phyloP scores from a whole-genome alignment of 2,888 invertebrate species.

The Neocrepidodera transversa region DNA sequence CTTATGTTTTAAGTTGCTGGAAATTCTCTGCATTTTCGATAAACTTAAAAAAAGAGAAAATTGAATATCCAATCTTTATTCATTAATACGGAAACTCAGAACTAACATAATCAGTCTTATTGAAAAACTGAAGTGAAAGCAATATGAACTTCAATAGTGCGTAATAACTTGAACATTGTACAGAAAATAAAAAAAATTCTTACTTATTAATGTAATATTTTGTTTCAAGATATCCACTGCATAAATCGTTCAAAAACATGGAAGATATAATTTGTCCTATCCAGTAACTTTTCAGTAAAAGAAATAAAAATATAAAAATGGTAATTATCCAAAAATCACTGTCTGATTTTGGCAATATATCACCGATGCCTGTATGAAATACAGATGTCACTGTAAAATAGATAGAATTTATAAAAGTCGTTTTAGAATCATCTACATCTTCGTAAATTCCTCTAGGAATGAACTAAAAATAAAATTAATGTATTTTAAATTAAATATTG shows the following conservation, averaged over 20 bases:
- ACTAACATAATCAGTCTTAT: too few species aligned
- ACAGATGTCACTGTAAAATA: constrained; percentile 24
- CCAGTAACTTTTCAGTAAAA: constrained; percentile 23
- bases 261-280: constrained; percentile 14
- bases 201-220: constrained; percentile 20
- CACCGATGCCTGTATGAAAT: constrained; percentile 23
- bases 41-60: constrained; percentile 9
- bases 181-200: not conserved
- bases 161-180: too few species aligned
- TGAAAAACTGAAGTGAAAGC: too few species aligned
- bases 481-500: too few species aligned
- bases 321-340: constrained; percentile 11
- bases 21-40: constrained; percentile 1
- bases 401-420: constrained; percentile 8
- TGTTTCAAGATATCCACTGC: constrained; percentile 6
- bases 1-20: not conserved
- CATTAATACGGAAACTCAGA: too few species aligned
- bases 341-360: constrained; percentile 19
- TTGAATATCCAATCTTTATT: too few species aligned
- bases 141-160: too few species aligned
- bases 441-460: not conserved
- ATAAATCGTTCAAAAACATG: constrained; percentile 6
- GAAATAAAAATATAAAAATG: constrained; percentile 8
- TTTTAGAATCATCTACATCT: constrained; percentile 1
- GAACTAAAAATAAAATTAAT: constrained; percentile 3